A percentile compares a stretch with the other conserved stretches of the same genome.
Evolutionary conservation across 2,113 vertebrate species (phyloP).

Genomic region (Pachyramphus minor): DNA sequence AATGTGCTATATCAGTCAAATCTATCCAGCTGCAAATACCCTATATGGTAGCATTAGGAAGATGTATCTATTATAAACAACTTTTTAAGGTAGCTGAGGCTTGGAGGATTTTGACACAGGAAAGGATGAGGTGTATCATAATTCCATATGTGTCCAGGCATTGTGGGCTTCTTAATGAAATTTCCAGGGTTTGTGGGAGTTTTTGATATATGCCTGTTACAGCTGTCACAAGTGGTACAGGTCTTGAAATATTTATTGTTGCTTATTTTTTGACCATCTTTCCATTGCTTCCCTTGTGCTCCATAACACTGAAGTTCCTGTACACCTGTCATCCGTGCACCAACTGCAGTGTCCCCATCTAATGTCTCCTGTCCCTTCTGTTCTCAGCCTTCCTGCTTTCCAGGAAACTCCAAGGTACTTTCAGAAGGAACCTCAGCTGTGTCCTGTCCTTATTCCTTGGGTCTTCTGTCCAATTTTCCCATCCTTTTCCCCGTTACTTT

Average conservation of each 20-base stretch:
- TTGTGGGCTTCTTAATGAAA: constrained; percentile 62
- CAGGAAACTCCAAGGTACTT: background rate
- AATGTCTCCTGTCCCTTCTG: background rate
- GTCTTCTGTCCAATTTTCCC: background rate
- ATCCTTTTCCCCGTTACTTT: fast-evolving
- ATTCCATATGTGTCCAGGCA: constrained; percentile 50
- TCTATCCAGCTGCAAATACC: constrained; percentile 29
- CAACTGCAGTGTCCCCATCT: background rate
- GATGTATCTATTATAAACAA: constrained; percentile 61
- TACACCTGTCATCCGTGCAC: fast-evolving
- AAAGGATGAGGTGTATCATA: constrained; percentile 53
- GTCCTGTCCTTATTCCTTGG: background rate
- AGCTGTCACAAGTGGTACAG: background rate
- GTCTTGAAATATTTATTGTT: constrained; percentile 30
- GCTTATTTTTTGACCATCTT: background rate
- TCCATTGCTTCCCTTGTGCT: background rate
- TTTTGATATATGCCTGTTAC: constrained; percentile 9
- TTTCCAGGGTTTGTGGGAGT: constrained; percentile 36
- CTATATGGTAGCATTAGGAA: constrained; percentile 55
- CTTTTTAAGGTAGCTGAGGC: constrained; percentile 52
- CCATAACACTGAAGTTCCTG: background rate
- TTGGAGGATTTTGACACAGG: constrained; percentile 53
- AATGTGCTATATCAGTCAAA: constrained; percentile 59
- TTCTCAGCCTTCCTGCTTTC: background rate
- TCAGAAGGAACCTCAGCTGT: background rate